Conservation (phyloP, 2,888 invertebrate genomes). For the Ichneumon xanthorius region DNA sequence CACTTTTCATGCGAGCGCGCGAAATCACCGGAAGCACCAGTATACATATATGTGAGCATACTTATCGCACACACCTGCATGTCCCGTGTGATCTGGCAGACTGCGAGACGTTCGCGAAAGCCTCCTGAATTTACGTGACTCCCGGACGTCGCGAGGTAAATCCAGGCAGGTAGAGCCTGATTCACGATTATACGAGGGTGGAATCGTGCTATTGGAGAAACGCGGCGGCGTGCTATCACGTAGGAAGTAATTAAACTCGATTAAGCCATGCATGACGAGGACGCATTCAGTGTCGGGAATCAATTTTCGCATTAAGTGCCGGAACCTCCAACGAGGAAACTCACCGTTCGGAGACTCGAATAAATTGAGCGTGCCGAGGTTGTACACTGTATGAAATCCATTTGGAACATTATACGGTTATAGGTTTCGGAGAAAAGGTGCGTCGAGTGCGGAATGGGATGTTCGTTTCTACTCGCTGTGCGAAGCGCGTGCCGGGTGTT, state of each 20-base stretch:
- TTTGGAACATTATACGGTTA: background rate
- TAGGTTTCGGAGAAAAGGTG: background rate
- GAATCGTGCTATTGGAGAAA: constrained; percentile 1
- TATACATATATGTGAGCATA: too few species aligned
- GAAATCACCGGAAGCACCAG: too few species aligned
- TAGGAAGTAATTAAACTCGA: constrained; percentile 17
- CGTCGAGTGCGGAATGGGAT: background rate
- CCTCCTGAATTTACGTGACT: constrained; percentile 6
- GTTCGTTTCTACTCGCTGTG: background rate
- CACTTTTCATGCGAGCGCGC: too few species aligned
- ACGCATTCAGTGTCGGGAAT: background rate
- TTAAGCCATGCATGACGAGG: background rate
- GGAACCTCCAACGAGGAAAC: constrained; percentile 11
- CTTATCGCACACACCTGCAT: background rate
- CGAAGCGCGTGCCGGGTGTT: background rate
- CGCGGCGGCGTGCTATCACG: background rate
- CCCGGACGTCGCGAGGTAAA: background rate
- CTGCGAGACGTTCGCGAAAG: background rate
- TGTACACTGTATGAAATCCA: background rate
- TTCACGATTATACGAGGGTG: constrained; percentile 9
- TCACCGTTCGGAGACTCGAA: background rate
- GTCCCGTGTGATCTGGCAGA: background rate
- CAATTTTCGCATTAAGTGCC: constrained; percentile 19
- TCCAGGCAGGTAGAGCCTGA: background rate
- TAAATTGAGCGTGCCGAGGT: too few species aligned